Base-by-base conservation (phyloP, 2,113 vertebrate species). In the Parus major region DNA sequence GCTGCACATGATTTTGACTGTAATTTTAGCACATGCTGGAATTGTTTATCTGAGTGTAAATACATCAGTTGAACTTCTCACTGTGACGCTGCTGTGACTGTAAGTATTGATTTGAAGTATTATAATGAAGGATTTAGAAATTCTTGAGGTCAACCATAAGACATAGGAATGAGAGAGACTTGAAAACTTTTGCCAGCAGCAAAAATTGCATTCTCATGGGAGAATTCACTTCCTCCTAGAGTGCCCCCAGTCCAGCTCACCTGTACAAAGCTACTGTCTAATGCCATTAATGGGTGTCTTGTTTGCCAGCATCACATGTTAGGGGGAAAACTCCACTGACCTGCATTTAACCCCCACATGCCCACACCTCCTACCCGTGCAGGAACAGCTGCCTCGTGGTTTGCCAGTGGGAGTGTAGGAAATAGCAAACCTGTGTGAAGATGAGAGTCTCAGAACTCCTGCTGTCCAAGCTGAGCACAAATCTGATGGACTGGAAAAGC, bases 401-500 rank as follows among this genome's bases (percentile, higher is more conserved):
- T 86, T 94, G 60, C 66, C 31, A 66, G 69, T 36, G 57, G 24
- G 90, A 78, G 29, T 25, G 44, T 4, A 84, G 76, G 78, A 93
- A 66, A 94, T 7, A 88, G 86, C 97, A 97, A 95, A 99, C 99
- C 99, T 99, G 99, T 41, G 99, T 99, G 97, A 99, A 99, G 96
- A 99, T 98, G 82, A 99, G 99, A 4, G 99, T 99, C 97, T 99
- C 99, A 3, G 99, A 99, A 97, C 98, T 99, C 93, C 99, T 98
- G 96, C 99, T 99, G 98, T 99, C 99, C 97, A 99, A 97, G 93
- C 99, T 99, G 82, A 99, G 98, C 69, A 99, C 99, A 89, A 99
- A 99, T 95, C 99, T 99, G 96, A 99, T 99, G 77, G 99, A 99
- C 97, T 99, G 99, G 95, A 99, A 99, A 84, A 99, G 99, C 56